Conservation (phyloP, 2,888 invertebrate genomes). For the Sesia bembeciformis region DNA sequence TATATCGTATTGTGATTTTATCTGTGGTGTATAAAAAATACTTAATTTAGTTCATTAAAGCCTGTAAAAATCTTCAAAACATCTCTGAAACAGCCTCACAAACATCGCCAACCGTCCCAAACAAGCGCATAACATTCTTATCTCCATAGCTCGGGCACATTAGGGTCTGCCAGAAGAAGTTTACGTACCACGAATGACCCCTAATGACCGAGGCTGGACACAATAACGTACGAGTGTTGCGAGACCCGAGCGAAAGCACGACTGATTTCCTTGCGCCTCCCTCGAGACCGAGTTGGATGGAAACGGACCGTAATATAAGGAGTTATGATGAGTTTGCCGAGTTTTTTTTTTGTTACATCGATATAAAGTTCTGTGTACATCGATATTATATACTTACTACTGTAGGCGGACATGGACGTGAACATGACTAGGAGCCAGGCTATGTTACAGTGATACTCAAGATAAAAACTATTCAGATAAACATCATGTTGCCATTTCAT, state of each 20-base stretch:
- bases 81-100: not conserved
- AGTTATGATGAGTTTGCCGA: constrained; percentile 22
- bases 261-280: constrained; percentile 41
- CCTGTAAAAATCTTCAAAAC: too few species aligned
- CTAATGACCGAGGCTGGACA: constrained; percentile 51
- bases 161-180: constrained; percentile 35
- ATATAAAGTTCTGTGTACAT: not conserved
- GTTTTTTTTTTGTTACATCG: not conserved
- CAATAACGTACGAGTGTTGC: constrained; percentile 35
- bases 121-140: not conserved
- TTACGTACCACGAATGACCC: constrained; percentile 43
- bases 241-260: constrained; percentile 28
- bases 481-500: too few species aligned
- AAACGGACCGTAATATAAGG: constrained; percentile 25
- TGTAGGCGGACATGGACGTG: not conserved
- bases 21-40: too few species aligned
- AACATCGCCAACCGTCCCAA: not conserved
- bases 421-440: not conserved
- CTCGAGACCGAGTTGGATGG: constrained; percentile 21
- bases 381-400: not conserved
- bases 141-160: constrained; percentile 19
- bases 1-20: too few species aligned
- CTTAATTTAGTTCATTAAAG: too few species aligned
- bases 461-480: too few species aligned
- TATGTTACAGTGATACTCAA: too few species aligned